A percentile compares a stretch with the other conserved stretches of the same genome.
Evolutionary conservation across 2,888 invertebrate genomes (phyloP).

Genomic region (Hirtodrosophila confusa): DNA sequence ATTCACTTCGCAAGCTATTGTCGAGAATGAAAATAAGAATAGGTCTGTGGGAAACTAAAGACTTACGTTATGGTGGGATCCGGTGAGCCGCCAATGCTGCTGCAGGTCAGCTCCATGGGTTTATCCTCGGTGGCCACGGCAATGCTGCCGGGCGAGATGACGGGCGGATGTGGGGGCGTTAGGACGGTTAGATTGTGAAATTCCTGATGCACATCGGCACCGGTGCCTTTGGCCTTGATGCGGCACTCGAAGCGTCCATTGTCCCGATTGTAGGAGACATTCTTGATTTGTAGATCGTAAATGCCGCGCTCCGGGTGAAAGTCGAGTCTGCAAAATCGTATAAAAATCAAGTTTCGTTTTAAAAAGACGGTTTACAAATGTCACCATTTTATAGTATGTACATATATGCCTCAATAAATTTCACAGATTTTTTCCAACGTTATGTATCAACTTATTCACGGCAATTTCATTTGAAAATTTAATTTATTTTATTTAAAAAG

Average conservation of each 20-base stretch:
- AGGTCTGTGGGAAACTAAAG: no score
- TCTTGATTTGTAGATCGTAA: slow-evolving; percentile 95
- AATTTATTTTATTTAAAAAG: slow-evolving; percentile 66
- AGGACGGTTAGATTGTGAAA: slow-evolving; percentile 93
- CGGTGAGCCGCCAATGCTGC: slow-evolving; percentile 94
- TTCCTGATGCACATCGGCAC: slow-evolving; percentile 92
- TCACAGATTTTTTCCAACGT: not conserved
- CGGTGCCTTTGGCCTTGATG: slow-evolving; percentile 92
- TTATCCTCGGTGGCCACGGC: slow-evolving; percentile 93
- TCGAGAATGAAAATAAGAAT: no score
- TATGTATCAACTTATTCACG: slow-evolving; percentile 6
- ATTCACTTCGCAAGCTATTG: no score
- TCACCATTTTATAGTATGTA: not conserved
- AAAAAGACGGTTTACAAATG: not conserved
- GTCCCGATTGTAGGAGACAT: slow-evolving; percentile 95
- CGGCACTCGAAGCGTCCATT: slow-evolving; percentile 96
- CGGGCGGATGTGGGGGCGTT: slow-evolving; percentile 92
- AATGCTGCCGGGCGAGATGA: slow-evolving; percentile 90
- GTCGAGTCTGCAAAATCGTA: slow-evolving; percentile 86
- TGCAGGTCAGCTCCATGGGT: slow-evolving; percentile 90
- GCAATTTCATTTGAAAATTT: slow-evolving; percentile 39
- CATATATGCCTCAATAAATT: no score
- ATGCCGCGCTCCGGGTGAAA: slow-evolving; percentile 91
- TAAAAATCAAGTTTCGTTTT: not conserved
- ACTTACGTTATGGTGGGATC: slow-evolving; percentile 92